These are phyloP conservation scores for Athalia rosae DNA, from an alignment of 2,888 invertebrate genomes.

Conservation along the genomic window DNA sequence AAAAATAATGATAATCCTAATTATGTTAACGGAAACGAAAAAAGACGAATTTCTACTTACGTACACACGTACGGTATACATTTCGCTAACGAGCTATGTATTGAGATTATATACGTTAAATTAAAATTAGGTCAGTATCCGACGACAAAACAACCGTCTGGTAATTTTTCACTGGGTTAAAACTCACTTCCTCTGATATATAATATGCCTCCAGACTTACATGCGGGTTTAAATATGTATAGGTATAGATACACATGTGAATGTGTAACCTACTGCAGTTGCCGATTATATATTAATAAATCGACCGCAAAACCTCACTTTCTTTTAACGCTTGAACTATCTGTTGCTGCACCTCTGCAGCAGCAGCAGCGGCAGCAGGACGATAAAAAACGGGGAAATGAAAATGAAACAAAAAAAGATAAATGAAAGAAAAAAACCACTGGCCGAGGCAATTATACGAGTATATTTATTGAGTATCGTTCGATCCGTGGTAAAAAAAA, in stretches of 20 bases:
- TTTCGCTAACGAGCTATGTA: slow-evolving; percentile 42
- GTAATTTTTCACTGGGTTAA: slow-evolving; percentile 55
- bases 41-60: neutral
- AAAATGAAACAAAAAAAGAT: too few species aligned
- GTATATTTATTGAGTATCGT: too few species aligned
- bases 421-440: too few species aligned
- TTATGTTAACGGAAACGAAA: neutral
- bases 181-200: slow-evolving; percentile 43
- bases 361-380: too few species aligned
- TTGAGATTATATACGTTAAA: slow-evolving; percentile 52
- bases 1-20: too few species aligned
- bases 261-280: neutral
- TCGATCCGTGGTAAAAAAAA: too few species aligned
- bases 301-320: neutral
- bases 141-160: slow-evolving; percentile 54
- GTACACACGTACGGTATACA: slow-evolving; percentile 4
- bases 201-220: neutral
- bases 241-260: neutral
- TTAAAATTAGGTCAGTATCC: slow-evolving; percentile 61
- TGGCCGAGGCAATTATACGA: too few species aligned
- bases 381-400: too few species aligned
- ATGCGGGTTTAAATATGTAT: slow-evolving; percentile 13
- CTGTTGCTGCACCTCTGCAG: neutral
- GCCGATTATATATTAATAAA: slow-evolving; percentile 12
- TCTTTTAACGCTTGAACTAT: neutral